These are phyloP conservation scores for Eleutherodactylus coqui DNA, from an alignment of 2,797 vertebrate species.

Conservation along the genomic window DNA sequence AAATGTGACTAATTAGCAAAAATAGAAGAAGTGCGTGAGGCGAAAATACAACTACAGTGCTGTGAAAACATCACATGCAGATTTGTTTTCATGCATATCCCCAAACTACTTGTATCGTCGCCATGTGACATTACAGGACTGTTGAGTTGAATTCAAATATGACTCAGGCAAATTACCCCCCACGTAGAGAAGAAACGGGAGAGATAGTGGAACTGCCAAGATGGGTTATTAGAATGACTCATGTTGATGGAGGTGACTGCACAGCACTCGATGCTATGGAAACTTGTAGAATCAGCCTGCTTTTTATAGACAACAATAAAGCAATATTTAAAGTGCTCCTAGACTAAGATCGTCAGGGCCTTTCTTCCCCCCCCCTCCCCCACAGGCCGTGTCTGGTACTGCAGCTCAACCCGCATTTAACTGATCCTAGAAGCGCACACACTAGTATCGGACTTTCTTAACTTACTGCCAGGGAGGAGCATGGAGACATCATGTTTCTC, in stretches of 20 bases:
- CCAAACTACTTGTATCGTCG: too few species aligned
- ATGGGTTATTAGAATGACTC: neutral
- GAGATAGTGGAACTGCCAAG: neutral
- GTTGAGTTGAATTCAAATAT: neutral
- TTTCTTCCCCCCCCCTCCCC: neutral
- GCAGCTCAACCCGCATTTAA: neutral
- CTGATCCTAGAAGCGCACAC: neutral
- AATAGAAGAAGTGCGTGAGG: too few species aligned
- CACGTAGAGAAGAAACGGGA: neutral
- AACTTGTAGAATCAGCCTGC: constrained; percentile 34
- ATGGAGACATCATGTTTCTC: neutral
- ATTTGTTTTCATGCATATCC: neutral
- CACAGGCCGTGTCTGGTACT: neutral
- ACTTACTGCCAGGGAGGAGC: neutral
- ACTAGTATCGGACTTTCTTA: neutral
- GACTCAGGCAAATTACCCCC: neutral
- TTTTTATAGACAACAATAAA: neutral
- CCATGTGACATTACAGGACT: neutral
- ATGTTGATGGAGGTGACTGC: neutral
- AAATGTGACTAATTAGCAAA: too few species aligned
- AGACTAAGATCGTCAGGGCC: neutral
- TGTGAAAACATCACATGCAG: neutral
- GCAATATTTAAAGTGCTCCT: neutral
- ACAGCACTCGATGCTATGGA: constrained; percentile 19
- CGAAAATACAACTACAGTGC: too few species aligned